Base-by-base conservation (phyloP, 2,113 vertebrate species). In the Spheniscus mendiculus region DNA sequence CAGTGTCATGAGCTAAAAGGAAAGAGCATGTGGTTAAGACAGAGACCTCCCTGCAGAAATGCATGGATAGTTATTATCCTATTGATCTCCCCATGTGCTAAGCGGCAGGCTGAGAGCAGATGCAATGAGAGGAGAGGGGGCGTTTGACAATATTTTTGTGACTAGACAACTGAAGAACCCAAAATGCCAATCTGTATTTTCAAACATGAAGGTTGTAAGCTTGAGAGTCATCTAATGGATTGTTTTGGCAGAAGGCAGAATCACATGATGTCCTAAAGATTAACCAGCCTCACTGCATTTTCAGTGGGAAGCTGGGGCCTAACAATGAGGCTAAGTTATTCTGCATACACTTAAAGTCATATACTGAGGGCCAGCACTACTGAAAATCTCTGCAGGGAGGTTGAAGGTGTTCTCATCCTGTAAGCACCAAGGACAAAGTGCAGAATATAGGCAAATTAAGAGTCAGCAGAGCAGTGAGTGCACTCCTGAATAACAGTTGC, bases 1-100 rank as follows among this genome's bases (percentile, higher is more conserved):
- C 99, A 71, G 99, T 99, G 98, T 99, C 99, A 49, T 99, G 99
- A 97, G 99, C 99, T 99, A 97, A 42, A 97, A 98, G 96, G 59
- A 86, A 93, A 96, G 42, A 34, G 20, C 69, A 63, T 29, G 26
- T 36, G 40, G 83, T 98, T 98, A 91, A 96, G 89, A 85, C 52
- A 84, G 38, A 78, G 52, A 38, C 27, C 7, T 78, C 40, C 18
- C 12, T 0, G 1, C 52, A 94, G 77, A 79, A 91, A 55, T 2
- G 18, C 73, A 47, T 0, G 2, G n/a, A 29, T 22, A 30, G 7
- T 34, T 40, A 44, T 40, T 13, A 71, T 4, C 53, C 84, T 45
- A 1, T 1, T 7, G 38, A 62, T 45, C 45, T 71, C 17, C 63
- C 38, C 14, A 3, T 4, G 32, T 38, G 61, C 61, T 36, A 42